Evolutionary conservation across 2,888 invertebrate species (phyloP).

Genomic region (Arctia plantaginis): DNA sequence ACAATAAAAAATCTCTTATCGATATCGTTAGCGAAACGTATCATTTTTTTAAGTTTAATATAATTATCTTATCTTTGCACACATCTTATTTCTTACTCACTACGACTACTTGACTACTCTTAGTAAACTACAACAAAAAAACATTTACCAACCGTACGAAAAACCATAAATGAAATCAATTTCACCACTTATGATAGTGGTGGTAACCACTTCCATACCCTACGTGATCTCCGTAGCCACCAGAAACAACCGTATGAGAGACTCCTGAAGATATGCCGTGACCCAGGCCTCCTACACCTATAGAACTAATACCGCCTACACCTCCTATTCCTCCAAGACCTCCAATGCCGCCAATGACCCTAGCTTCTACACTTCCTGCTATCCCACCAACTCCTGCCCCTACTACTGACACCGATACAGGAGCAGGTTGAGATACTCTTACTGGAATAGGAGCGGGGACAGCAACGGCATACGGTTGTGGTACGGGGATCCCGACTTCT

Average conservation of each 20-base stretch:
- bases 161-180: background rate
- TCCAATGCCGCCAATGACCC: slow-evolving; percentile 2
- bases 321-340: slow-evolving; percentile 9
- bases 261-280: background rate
- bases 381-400: slow-evolving; percentile 22
- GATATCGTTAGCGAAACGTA: background rate
- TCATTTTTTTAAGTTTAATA: background rate
- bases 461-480: slow-evolving; percentile 81
- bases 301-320: background rate
- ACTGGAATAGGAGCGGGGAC: slow-evolving; percentile 77
- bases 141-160: background rate
- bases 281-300: slow-evolving; percentile 9
- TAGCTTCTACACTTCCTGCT: background rate
- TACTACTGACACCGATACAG: slow-evolving; percentile 60
- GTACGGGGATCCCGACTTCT: slow-evolving; percentile 83
- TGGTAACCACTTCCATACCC: slow-evolving; percentile 1
- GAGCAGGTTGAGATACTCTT: slow-evolving; percentile 70
- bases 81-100: background rate
- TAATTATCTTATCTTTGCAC: background rate
- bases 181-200: background rate
- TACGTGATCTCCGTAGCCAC: background rate
- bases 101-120: background rate
- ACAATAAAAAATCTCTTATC: too few species aligned
- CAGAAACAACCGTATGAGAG: slow-evolving; percentile 3
- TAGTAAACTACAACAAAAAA: background rate